phyloP scores from a whole-genome alignment of 2,797 vertebrate species.

The Argya squamiceps region DNA sequence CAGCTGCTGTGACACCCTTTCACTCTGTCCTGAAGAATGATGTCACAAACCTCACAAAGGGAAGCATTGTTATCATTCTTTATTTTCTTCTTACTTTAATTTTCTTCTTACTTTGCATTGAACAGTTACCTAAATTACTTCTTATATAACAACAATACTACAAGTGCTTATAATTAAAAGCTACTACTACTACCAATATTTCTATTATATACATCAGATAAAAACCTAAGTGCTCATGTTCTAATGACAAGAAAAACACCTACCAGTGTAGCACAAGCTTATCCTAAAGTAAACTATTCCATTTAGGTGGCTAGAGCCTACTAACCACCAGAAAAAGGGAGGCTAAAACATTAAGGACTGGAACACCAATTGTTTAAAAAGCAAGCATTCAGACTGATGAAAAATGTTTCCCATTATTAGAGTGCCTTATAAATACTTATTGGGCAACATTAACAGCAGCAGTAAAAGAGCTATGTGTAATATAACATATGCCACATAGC shows the following conservation, averaged over 20 bases:
- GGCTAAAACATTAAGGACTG: background rate
- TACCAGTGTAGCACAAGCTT: background rate
- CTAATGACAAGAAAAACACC: background rate
- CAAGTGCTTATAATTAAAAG: background rate
- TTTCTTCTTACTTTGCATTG: background rate
- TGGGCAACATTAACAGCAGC: background rate
- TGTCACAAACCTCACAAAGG: background rate
- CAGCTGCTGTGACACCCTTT: background rate
- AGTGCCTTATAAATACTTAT: background rate
- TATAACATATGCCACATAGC: background rate
- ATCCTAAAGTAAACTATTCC: background rate
- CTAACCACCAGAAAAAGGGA: background rate
- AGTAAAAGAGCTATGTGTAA: background rate
- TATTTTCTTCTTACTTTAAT: background rate
- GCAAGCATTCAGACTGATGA: background rate
- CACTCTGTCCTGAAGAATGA: background rate
- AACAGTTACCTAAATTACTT: background rate
- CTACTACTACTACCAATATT: background rate
- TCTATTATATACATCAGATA: background rate
- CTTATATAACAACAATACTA: background rate
- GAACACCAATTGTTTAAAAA: background rate
- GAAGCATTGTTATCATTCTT: background rate
- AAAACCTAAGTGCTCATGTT: background rate
- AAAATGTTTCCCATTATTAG: constrained; percentile 11
- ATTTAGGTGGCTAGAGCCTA: background rate